These are phyloP conservation scores for Stenodema calcarata DNA, from an alignment of 2,888 invertebrate species.

Conservation along the genomic window DNA sequence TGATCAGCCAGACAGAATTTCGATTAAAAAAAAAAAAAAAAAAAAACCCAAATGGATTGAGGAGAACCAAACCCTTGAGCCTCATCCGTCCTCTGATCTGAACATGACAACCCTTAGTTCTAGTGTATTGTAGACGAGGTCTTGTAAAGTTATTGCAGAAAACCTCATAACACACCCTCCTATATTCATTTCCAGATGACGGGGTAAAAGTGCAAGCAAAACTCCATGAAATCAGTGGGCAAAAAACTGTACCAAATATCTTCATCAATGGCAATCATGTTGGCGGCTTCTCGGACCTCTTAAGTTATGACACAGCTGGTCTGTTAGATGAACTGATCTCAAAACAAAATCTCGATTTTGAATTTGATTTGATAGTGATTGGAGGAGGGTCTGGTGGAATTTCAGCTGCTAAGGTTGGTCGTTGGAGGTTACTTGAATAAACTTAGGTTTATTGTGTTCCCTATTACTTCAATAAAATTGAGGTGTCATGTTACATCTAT, in stretches of 20 bases:
- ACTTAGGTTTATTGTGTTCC: no score
- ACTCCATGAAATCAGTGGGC: conserved; percentile 20
- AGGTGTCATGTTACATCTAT: no score
- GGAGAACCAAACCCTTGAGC: no score
- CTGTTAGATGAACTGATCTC: conserved; percentile 55
- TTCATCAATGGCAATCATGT: conserved; percentile 29
- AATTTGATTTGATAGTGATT: conserved; percentile 91
- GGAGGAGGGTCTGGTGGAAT: conserved; percentile 97
- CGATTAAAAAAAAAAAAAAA: no score
- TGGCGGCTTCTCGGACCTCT: conserved; percentile 35
- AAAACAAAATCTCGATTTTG: conserved; percentile 58
- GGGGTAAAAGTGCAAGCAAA: conserved; percentile 16
- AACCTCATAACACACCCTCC: neutral
- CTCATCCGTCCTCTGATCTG: no score
- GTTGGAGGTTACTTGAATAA: no score
- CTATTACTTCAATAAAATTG: no score
- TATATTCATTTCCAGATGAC: neutral
- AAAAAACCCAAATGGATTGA: no score
- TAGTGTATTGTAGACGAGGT: no score
- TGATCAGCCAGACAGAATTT: no score
- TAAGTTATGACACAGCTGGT: conserved; percentile 59
- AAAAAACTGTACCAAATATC: conserved; percentile 44
- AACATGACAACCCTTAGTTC: no score
- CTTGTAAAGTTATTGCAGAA: no score
- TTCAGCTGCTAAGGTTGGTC: conserved; percentile 77